Base-by-base conservation (phyloP, 2,113 vertebrate species). In the Neofelis nebulosa region DNA sequence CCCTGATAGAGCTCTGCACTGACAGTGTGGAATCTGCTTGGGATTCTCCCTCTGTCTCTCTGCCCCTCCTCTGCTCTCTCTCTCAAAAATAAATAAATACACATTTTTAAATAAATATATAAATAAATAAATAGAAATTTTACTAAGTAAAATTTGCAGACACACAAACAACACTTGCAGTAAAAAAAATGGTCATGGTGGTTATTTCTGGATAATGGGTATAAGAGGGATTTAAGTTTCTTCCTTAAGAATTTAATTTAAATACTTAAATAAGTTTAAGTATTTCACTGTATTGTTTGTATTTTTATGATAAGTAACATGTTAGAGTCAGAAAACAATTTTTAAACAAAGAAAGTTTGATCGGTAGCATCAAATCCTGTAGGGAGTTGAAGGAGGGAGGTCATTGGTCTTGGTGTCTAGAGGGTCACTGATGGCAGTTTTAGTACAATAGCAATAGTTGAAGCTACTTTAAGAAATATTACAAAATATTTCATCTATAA, bases 321-420 rank as follows among this genome's bases (percentile, higher is more conserved):
- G 86, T 92, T 80, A n/a, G 15, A 71, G 31, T 66, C 31, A 91
- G 63, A 94, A 81, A 97, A 83, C 4, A 76, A 76, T 65, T 95
- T 92, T 88, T 48, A 91, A 68, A 38, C 55, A 80, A 71, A 65
- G 33, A 36, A 80, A 50, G 41, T 82, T 89, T 69, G 21, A 31
- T 71, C 25, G 41, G 50, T 85, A 71, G 5, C 55, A 89, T 78
- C 38, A 91, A 83, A 83, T 69, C 48, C 31, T 41, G 10, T 36
- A 91, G 65, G 61, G 79, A 31, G 25, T 38, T 78, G 36, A 23
- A 65, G 9, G 23, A 79, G 41, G 10, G 36, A 71, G 16, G n/a
- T 2, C 33, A 41, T 31, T 76, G 55, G 25, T 93, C 61, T 61
- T 80, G 66, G 29, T 66, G 86, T 57, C 69, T 71, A 36, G 31